These are phyloP conservation scores for Brachionus angularis DNA, from an alignment of 1,140 invertebrate species.

Conservation along the genomic window DNA sequence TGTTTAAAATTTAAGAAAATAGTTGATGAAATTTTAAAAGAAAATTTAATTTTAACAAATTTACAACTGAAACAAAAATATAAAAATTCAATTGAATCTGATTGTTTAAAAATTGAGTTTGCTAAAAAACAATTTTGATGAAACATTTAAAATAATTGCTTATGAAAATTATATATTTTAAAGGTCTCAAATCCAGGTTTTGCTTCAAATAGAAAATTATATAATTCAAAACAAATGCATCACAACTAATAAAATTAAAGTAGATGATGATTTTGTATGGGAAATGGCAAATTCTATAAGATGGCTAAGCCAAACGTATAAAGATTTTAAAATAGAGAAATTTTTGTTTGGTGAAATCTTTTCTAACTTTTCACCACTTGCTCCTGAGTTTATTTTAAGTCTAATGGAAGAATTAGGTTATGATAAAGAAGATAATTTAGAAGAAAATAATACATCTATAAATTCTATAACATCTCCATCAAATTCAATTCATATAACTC, in stretches of 20 bases:
- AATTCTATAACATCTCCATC: neutral
- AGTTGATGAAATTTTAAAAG: slow-evolving; percentile 18
- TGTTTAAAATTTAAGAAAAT: neutral
- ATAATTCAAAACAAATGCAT: neutral
- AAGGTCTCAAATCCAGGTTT: slow-evolving; percentile 36
- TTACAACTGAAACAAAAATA: slow-evolving; percentile 1
- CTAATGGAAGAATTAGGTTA: slow-evolving; percentile 43
- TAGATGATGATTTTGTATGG: slow-evolving; percentile 41
- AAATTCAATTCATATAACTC: neutral
- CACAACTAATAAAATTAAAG: neutral
- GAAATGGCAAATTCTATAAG: slow-evolving; percentile 31
- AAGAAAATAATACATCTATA: neutral
- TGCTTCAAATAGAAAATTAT: slow-evolving; percentile 15
- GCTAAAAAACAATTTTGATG: too few relatives aligned
- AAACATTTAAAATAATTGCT: too few relatives aligned
- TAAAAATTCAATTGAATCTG: slow-evolving; percentile 18
- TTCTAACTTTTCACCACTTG: neutral
- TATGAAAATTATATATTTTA: neutral
- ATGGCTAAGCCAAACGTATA: slow-evolving; percentile 35
- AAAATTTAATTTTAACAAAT: slow-evolving; percentile 7
- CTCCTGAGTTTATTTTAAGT: slow-evolving; percentile 6
- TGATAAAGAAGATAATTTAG: slow-evolving; percentile 37
- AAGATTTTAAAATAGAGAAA: slow-evolving; percentile 40
- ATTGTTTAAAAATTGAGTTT: slow-evolving; percentile 24
- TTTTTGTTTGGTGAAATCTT: slow-evolving; percentile 30